These are phyloP conservation scores for Musca vetustissima DNA, from an alignment of 1,140 invertebrate genomes.

Conservation along the genomic window DNA sequence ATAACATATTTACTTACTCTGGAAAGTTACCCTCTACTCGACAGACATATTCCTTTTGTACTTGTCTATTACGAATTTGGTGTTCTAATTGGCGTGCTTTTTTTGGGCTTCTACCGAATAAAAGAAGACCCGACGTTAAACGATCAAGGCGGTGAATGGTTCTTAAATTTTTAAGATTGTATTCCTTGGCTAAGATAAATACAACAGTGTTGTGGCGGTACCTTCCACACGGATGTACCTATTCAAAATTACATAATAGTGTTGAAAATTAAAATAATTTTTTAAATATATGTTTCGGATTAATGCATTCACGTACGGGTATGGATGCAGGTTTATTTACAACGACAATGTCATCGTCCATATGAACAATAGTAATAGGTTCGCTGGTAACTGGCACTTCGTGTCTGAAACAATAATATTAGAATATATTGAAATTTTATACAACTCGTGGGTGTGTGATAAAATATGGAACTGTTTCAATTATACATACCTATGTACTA, in stretches of 20 bases:
- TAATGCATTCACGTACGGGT: conserved; percentile 80
- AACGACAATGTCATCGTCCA: conserved; percentile 97
- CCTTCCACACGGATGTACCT: conserved; percentile 96
- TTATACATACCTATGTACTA: conserved; percentile 83
- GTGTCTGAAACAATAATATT: conserved; percentile 73
- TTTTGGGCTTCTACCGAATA: conserved; percentile 91
- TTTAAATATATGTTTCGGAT: too few species aligned
- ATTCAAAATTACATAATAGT: conserved; percentile 23
- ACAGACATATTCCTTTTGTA: conserved; percentile 96
- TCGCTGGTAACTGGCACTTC: conserved; percentile 94
- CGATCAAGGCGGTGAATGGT: conserved; percentile 91
- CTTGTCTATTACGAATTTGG: conserved; percentile 87
- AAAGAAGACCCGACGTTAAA: conserved; percentile 89
- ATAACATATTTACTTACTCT: conserved; percentile 67
- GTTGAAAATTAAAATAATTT: background rate
- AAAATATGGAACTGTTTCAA: too few species aligned
- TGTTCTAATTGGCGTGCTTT: conserved; percentile 92
- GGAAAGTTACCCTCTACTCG: conserved; percentile 96
- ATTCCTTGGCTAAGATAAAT: conserved; percentile 95
- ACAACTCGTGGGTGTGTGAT: background rate
- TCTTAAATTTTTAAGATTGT: conserved; percentile 89
- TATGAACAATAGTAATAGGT: conserved; percentile 92
- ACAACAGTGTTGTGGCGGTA: conserved; percentile 96
- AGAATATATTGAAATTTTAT: background rate
- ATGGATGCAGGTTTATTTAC: conserved; percentile 99